Percentiles rank a stretch among this genome's conserved stretches.
phyloP scores from a whole-genome alignment of 1,140 invertebrate species.

The Sarcophaga peregrina region DNA sequence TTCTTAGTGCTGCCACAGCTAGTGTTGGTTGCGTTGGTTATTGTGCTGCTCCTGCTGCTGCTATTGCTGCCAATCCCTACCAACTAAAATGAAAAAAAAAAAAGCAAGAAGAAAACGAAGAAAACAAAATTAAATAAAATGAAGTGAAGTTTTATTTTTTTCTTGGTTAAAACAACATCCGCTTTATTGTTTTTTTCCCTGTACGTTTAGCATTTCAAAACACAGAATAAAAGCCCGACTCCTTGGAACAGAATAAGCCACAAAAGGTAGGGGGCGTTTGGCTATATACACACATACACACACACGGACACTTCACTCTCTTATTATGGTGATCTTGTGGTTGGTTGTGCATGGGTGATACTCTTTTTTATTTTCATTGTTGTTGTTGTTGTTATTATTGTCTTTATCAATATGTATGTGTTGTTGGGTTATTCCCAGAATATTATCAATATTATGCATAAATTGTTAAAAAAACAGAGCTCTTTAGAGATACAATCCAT shows the following conservation, averaged over 20 bases:
- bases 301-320: too few species aligned
- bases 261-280: conserved; percentile 16
- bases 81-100: conserved; percentile 42
- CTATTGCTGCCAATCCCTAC: conserved; percentile 42
- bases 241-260: not conserved
- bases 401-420: not conserved
- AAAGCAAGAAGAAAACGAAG: not conserved
- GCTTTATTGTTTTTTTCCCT: not conserved
- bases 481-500: too few species aligned
- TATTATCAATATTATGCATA: conserved; percentile 4
- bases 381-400: not conserved
- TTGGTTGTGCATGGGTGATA: too few species aligned
- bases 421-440: not conserved
- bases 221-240: too few species aligned
- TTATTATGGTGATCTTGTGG: too few species aligned
- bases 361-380: too few species aligned
- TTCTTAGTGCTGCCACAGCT: conserved; percentile 30
- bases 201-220: not conserved
- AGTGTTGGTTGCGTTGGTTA: too few species aligned
- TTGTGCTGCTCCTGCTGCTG: conserved; percentile 10
- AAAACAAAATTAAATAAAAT: conserved; percentile 16
- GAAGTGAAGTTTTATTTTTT: conserved; percentile 26
- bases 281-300: not conserved
- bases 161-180: conserved; percentile 12
- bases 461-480: not conserved